Evolutionary conservation across 2,888 invertebrate species (phyloP).

Genomic region (Phanerotoma sp.): DNA sequence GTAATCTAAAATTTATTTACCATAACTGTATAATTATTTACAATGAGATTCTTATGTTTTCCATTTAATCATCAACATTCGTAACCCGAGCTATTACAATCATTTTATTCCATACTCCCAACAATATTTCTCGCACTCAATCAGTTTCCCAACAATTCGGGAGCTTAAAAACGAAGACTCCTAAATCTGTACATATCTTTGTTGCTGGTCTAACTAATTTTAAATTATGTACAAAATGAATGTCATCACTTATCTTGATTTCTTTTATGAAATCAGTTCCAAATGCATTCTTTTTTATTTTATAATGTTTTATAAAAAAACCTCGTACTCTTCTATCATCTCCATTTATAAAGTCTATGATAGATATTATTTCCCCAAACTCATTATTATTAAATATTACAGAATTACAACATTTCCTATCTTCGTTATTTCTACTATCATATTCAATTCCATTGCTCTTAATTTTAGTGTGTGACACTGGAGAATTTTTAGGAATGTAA

Average conservation of each 20-base stretch:
- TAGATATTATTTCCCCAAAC: neutral
- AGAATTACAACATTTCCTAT: neutral
- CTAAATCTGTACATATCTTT: neutral
- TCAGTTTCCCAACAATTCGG: neutral
- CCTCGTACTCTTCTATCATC: neutral
- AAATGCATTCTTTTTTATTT: neutral
- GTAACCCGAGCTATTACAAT: too few relatives aligned
- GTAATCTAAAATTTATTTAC: too few relatives aligned
- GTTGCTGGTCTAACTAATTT: neutral
- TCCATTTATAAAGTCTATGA: neutral
- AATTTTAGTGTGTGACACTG: neutral
- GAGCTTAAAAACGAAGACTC: neutral
- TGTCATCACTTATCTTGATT: neutral
- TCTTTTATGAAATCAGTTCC: neutral
- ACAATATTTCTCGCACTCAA: neutral
- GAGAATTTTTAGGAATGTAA: neutral
- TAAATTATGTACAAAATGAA: neutral
- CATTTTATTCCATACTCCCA: too few relatives aligned
- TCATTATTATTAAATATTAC: neutral
- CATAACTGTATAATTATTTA: too few relatives aligned
- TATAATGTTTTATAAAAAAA: neutral
- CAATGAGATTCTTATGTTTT: too few relatives aligned
- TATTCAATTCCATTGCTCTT: neutral
- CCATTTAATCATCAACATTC: too few relatives aligned
- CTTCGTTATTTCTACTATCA: neutral